Evolutionary conservation across 2,888 invertebrate species (phyloP).

Genomic region (Marronus borbonicus): DNA sequence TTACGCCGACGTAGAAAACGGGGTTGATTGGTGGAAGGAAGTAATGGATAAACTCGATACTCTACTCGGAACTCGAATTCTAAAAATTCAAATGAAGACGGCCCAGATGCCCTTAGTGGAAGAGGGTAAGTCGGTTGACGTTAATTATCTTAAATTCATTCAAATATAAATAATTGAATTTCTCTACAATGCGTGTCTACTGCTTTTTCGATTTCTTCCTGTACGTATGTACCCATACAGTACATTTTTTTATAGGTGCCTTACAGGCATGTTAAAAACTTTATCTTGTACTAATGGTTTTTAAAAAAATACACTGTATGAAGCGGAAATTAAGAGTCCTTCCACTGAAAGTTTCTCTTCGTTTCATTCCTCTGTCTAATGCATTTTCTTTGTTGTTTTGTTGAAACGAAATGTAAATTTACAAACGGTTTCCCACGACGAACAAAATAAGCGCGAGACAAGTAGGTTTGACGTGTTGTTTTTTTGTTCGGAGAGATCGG

Average conservation of each 20-base stretch:
- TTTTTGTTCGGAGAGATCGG: too few species aligned
- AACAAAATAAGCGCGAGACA: neutral
- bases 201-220: too few species aligned
- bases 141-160: neutral
- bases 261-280: too few species aligned
- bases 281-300: too few species aligned
- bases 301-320: too few species aligned
- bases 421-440: neutral
- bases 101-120: neutral
- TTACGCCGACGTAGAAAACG: neutral
- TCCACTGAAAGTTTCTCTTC: neutral
- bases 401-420: neutral
- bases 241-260: too few species aligned
- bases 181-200: neutral
- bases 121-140: constrained; percentile 16
- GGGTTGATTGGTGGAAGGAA: constrained; percentile 75
- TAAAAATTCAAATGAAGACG: constrained; percentile 71
- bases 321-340: too few species aligned
- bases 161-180: neutral
- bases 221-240: too few species aligned
- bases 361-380: neutral
- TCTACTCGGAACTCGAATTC: constrained; percentile 77
- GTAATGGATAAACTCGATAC: constrained; percentile 75
- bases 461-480: neutral
- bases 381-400: neutral